These are phyloP conservation scores for Drosophila albomicans DNA, from an alignment of 1,140 invertebrate species.

Conservation along the genomic window DNA sequence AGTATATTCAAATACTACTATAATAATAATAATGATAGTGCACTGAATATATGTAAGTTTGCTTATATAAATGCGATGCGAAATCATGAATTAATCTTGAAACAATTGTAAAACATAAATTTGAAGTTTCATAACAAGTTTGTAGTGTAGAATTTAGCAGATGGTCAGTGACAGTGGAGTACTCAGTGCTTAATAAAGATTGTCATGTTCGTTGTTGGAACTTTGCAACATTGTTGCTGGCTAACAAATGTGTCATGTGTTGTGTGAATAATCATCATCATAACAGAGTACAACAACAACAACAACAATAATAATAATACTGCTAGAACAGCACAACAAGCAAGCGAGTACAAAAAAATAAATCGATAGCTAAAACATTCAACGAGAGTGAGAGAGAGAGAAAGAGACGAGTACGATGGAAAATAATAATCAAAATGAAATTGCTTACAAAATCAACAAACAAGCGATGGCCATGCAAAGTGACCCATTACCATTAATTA, in stretches of 20 bases:
- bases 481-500: conserved; percentile 81
- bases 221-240: conserved; percentile 10
- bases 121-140: no score
- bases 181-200: neutral
- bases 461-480: conserved; percentile 77
- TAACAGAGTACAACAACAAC: neutral
- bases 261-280: conserved; percentile 9
- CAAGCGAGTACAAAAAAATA: conserved; percentile 21
- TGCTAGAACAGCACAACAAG: no score
- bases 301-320: neutral
- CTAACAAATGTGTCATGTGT: conserved; percentile 18
- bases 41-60: no score
- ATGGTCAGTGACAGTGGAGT: neutral
- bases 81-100: no score
- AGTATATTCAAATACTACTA: no score
- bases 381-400: neutral
- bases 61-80: no score
- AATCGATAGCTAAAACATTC: conserved; percentile 57
- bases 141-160: no score
- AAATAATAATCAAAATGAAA: conserved; percentile 35
- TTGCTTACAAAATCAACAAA: conserved; percentile 79
- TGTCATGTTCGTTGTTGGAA: neutral
- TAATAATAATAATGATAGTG: no score
- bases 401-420: conserved; percentile 1
- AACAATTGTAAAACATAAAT: no score